phyloP scores from a whole-genome alignment of 2,888 invertebrate species.

The Hydriomena furcata region DNA sequence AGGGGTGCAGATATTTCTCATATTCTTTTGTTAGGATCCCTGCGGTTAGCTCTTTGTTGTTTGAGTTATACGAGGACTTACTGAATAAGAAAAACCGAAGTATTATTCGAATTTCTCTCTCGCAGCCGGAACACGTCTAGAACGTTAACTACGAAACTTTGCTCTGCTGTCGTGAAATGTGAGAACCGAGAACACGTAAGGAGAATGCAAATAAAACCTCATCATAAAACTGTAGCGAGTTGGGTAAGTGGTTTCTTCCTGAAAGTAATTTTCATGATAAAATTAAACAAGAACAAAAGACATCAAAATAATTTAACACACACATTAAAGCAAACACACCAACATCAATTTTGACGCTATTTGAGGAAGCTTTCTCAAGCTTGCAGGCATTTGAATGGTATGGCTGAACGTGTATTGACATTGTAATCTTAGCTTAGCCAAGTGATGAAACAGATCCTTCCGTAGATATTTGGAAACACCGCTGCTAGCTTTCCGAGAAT shows the following conservation, averaged over 20 bases:
- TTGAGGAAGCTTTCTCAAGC: slow-evolving; percentile 47
- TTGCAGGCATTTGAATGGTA: slow-evolving; percentile 50
- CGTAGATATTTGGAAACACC: slow-evolving; percentile 42
- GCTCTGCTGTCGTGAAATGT: slow-evolving; percentile 36
- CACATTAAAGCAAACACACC: slow-evolving; percentile 8
- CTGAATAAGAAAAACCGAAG: slow-evolving; percentile 69
- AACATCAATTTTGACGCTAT: slow-evolving; percentile 30
- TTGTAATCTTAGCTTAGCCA: slow-evolving; percentile 63
- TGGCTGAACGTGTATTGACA: slow-evolving; percentile 66
- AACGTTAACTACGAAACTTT: slow-evolving; percentile 53
- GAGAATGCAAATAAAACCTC: slow-evolving; percentile 39
- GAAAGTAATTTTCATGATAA: slow-evolving; percentile 13
- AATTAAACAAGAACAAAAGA: slow-evolving; percentile 8
- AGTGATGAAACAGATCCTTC: slow-evolving; percentile 42
- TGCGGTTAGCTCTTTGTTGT: slow-evolving; percentile 73
- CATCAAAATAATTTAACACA: slow-evolving; percentile 4
- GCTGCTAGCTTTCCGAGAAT: slow-evolving; percentile 64
- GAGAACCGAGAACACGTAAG: slow-evolving; percentile 34
- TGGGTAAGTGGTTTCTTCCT: slow-evolving; percentile 28
- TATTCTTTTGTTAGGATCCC: slow-evolving; percentile 76
- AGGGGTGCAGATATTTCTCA: slow-evolving; percentile 73
- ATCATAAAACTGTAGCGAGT: slow-evolving; percentile 37
- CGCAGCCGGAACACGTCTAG: slow-evolving; percentile 46
- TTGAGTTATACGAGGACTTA: slow-evolving; percentile 67
- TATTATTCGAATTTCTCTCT: slow-evolving; percentile 61